Evolutionary conservation across 2,797 vertebrate genomes (phyloP), one percentile per base, ranked within the genome.

Genomic region (Hydrocynus forskahlii): DNA sequence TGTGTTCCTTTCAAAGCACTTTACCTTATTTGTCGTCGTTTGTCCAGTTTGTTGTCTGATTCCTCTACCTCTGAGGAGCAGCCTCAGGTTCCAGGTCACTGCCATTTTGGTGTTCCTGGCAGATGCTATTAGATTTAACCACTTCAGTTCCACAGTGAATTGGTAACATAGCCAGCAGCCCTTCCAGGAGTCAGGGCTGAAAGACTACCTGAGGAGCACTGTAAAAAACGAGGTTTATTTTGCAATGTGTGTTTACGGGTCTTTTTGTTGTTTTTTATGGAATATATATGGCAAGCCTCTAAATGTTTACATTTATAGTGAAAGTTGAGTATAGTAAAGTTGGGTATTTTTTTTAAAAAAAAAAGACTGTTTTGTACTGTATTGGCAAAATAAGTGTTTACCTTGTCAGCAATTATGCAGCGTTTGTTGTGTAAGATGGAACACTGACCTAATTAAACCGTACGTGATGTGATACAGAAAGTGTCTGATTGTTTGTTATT

Each of bases 241-340:
- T 2, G 43, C 7, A 21, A 60, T 64, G 57, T 63, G 64, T 77
- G 74, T 81, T 80, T 75, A 57, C 83, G 84, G 17, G 43, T 29
- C 3, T 29, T 29, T 29, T 29, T 29, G 29, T 1, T 29, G 3
- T 29, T 4, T 29, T 55, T 55, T 35, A 52, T 57, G 9, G 17
- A 29, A 29, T 54, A 43, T 21, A 21, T 45, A 19, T 67, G 35
- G 43, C 38, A 67, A 43, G 43, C 64, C 38, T 67, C 38, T 67
- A 67, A 67, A 67, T 67, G 64, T 67, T 67, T 67, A 67, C 64
- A 67, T 67, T 19, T 67, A 17, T 67, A 67, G 64, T 40, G 0
- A 8, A 43, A 40, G 16, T 19, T 67, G 21, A 29, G 21, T 62
- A 25, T 5, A 64, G 29, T 29, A 29, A 29, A 29, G 29, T 29